Evolutionary conservation across 2,113 vertebrate genomes (phyloP), one percentile per base, ranked within the genome.

Genomic region (Xiphias gladius): DNA sequence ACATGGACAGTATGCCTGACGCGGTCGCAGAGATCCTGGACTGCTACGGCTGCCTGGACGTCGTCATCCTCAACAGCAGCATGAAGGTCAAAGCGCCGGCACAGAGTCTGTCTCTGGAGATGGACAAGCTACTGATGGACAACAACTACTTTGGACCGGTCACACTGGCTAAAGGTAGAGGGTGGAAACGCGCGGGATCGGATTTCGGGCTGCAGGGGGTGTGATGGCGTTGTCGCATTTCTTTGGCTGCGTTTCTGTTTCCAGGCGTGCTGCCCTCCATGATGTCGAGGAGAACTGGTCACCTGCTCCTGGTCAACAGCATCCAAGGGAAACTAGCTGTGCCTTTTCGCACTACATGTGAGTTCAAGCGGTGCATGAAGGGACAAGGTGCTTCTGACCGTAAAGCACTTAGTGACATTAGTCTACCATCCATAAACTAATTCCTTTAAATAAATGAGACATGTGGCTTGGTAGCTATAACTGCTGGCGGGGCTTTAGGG

Each of bases 81-180:
- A 84, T 97, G 94, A 99, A 98, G 88, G 91, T 97, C 74, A 97
- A 97, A 82, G 98, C 96, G 0, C 96, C 97, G 1, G 97, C 96
- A 2, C 96, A 97, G 70, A 96, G 89, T 66, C 90, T 97, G 75
- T 96, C 97, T 8, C 85, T 99, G 94, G 96, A 99, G 79, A 94
- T 96, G 26, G 98, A 99, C 90, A 97, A 96, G 89, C 93, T 96
- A 37, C 95, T 99, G 46, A 99, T 99, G 98, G 96, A 99, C 66
- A 96, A 96, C 87, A 99, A 99, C 86, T 99, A 98, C 89, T 99
- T 99, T 78, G 98, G 98, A 22, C 98, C 98, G 5, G 93, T 97
- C 88, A 97, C 97, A 0, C 87, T 99, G 90, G 96, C 96, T 46
- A 99, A 99, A 97, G 97, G 98, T 99, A 94, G 1, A 48, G 0